Conservation (phyloP, 2,797 vertebrate genomes). For the Pipistrellus nathusii region DNA sequence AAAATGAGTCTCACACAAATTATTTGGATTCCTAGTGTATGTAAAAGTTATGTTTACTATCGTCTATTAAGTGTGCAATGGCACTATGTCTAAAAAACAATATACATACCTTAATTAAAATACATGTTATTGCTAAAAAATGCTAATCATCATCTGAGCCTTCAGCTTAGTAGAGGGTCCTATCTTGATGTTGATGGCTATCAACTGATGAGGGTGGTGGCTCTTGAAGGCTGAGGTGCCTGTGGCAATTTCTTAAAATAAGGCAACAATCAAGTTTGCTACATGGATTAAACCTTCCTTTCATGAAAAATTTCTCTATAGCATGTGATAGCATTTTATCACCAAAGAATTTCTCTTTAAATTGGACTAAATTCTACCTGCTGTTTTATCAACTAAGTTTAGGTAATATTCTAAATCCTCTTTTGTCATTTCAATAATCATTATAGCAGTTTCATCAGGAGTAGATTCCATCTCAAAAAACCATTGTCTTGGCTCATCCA, state of each 20-base stretch:
- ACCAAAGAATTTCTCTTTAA: background rate
- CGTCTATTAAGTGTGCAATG: background rate
- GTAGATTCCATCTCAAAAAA: background rate
- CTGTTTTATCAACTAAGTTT: background rate
- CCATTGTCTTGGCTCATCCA: background rate
- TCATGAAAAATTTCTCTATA: background rate
- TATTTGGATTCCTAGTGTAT: background rate
- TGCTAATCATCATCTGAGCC: background rate
- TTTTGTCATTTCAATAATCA: background rate
- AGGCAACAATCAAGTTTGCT: background rate
- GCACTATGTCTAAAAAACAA: background rate
- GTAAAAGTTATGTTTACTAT: background rate
- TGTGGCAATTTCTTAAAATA: background rate
- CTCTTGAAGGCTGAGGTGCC: background rate
- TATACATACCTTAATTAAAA: background rate
- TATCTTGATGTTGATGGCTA: background rate
- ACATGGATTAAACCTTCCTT: background rate
- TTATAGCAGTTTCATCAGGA: background rate
- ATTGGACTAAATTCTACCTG: background rate
- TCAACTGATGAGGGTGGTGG: too few relatives aligned
- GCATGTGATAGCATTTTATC: too few relatives aligned
- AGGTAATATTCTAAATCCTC: background rate
- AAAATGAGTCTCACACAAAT: background rate
- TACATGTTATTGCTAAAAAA: background rate
- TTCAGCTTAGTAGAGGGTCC: background rate